Evolutionary conservation across 2,888 invertebrate species (phyloP), one percentile per base, ranked within the genome.

Genomic region (Asteroscopus sphinx): DNA sequence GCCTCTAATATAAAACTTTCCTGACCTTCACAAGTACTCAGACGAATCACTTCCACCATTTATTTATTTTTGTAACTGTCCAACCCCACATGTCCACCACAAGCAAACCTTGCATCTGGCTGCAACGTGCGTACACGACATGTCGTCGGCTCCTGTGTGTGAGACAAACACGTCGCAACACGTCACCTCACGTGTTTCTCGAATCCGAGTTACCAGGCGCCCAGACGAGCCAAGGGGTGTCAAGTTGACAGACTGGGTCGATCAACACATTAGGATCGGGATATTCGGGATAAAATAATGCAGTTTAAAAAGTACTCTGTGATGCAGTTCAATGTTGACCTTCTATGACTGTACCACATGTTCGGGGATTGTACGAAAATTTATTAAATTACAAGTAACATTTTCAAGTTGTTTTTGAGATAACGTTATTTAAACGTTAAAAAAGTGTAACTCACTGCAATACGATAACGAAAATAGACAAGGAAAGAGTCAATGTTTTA

Each of bases 151-250:
- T 42, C 37, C 37, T 51, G 36, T 66, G 55, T 68, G 69, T 65
- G 73, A 46, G 58, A 16, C 47, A 56, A 45, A 58, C 59, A 64
- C 73, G 64, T 69, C 55, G 55, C 42, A 26, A 73, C 71, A 28
- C 28, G 28, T 65, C 58, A 58, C 57, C 65, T 71, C 70, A 71
- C 70, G 70, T 71, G 70, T 71, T 73, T 32, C 51, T 55, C 40
- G 60, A 45, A 32, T 45, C 45, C 36, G 54, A 51, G 28, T 16
- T 73, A 73, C 71, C 54, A 73, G 73, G 71, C 49, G 39, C 39
- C 7, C 55, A 69, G 63, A 1, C 5, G 1, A 17, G 2, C 12
- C 32, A 67, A 57, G 56, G 30, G 36, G 25, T 57, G 3, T 8
- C n/a, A 21, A 15, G 15, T 28, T 26, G 8, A 25, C 2, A 7